These are phyloP conservation scores for Criorhina ranunculi DNA, from an alignment of 2,888 invertebrate species.

Conservation along the genomic window DNA sequence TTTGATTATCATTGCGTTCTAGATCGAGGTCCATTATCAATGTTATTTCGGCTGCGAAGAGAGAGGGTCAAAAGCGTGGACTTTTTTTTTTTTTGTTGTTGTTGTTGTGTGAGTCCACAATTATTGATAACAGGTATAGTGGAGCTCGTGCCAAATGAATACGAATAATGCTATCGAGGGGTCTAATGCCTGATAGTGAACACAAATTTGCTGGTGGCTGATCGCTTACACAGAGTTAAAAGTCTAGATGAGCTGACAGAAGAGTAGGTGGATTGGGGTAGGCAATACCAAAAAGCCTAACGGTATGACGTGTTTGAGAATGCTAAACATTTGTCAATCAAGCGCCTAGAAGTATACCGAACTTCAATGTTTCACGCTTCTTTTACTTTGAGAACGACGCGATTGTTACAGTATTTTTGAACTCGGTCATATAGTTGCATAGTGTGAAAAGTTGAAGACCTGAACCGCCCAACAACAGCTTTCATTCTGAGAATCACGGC, in stretches of 20 bases:
- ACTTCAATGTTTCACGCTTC: too few relatives aligned
- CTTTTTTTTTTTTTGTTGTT: too few relatives aligned
- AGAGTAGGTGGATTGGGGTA: neutral
- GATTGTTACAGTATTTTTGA: too few relatives aligned
- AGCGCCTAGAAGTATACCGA: constrained; percentile 6
- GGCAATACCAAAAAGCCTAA: neutral
- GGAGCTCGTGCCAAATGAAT: neutral
- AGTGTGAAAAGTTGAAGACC: too few relatives aligned
- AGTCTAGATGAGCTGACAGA: neutral
- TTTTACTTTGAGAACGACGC: too few relatives aligned
- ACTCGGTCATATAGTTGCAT: too few relatives aligned
- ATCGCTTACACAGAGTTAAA: too few relatives aligned
- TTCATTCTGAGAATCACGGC: too few relatives aligned
- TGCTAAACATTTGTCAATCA: neutral
- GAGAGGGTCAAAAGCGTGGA: constrained; percentile 24
- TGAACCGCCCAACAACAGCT: too few relatives aligned
- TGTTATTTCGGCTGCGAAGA: constrained; percentile 17
- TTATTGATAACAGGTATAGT: constrained; percentile 12
- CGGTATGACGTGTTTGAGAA: neutral
- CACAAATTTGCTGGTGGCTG: neutral
- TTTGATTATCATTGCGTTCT: constrained; percentile 8
- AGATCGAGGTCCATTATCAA: constrained; percentile 32
- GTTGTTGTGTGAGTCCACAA: neutral
- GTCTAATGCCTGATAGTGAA: neutral
- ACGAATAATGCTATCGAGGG: neutral